These are phyloP conservation scores for Bombus waltoni DNA, from an alignment of 1,140 invertebrate genomes.

Conservation along the genomic window DNA sequence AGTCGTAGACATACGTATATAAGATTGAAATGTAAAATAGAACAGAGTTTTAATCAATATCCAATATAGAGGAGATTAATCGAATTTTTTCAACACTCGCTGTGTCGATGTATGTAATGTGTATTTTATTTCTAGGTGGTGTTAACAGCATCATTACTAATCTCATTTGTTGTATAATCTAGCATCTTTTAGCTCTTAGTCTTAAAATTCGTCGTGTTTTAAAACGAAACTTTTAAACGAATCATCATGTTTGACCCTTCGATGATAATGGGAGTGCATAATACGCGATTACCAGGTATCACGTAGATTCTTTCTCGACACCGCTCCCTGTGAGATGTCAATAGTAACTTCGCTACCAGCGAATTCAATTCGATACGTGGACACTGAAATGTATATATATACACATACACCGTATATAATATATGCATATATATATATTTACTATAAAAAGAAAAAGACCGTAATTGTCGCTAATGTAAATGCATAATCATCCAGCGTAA, in stretches of 20 bases:
- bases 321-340: slow-evolving; percentile 74
- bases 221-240: neutral
- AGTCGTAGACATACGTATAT: slow-evolving; percentile 2
- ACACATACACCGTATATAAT: neutral
- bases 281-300: slow-evolving; percentile 83
- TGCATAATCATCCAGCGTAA: neutral
- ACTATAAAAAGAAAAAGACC: neutral
- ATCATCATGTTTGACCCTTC: neutral
- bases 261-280: slow-evolving; percentile 80
- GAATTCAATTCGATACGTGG: slow-evolving; percentile 65
- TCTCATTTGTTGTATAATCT: slow-evolving; percentile 47
- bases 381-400: neutral
- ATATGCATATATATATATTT: neutral
- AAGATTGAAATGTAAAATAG: neutral
- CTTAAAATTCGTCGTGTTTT: neutral
- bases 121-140: slow-evolving; percentile 74
- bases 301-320: slow-evolving; percentile 79
- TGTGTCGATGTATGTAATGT: slow-evolving; percentile 66
- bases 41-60: neutral
- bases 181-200: slow-evolving; percentile 61
- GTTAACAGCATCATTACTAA: slow-evolving; percentile 64
- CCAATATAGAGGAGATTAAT: slow-evolving; percentile 3
- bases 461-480: slow-evolving; percentile 10
- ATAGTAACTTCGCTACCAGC: slow-evolving; percentile 60
- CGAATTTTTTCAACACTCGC: neutral